Evolutionary conservation across 2,113 vertebrate species (phyloP).

Genomic region (Vanacampus margaritifer): DNA sequence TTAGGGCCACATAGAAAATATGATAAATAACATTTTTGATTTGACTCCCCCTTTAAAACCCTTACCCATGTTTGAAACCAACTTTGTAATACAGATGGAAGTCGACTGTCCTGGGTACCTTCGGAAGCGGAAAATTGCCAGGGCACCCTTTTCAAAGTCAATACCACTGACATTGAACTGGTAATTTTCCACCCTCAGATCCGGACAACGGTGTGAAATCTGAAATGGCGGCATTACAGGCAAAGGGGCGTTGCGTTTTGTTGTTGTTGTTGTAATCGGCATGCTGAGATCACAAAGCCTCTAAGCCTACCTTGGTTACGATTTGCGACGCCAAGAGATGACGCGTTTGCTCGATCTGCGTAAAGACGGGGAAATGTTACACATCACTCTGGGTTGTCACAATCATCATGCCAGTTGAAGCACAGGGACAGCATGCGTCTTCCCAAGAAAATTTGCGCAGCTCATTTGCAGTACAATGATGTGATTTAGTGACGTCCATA

Average conservation of each 20-base stretch:
- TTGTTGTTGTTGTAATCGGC: conserved; percentile 51
- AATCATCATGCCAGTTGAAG: conserved; percentile 66
- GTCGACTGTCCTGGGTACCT: not conserved
- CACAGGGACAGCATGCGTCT: conserved; percentile 78
- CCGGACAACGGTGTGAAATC: not conserved
- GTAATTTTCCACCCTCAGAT: not conserved
- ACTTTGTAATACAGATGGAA: not conserved
- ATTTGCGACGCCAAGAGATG: conserved; percentile 98
- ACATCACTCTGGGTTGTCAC: conserved; percentile 72
- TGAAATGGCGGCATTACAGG: not conserved
- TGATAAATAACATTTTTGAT: no score
- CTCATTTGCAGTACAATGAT: conserved; percentile 1
- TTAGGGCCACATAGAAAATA: no score
- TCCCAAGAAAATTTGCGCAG: not conserved
- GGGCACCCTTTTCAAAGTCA: not conserved
- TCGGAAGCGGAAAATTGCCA: not conserved
- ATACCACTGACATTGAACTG: not conserved
- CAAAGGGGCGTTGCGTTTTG: not conserved
- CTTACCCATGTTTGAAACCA: no score
- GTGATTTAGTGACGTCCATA: conserved; percentile 20
- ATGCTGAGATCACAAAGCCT: conserved; percentile 67
- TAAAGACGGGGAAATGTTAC: conserved; percentile 80
- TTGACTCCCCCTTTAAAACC: no score
- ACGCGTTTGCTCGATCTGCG: conserved; percentile 96
- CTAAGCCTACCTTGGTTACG: conserved; percentile 95